These are phyloP conservation scores for Alouatta palliata DNA, from an alignment of 2,113 vertebrate genomes.

Conservation along the genomic window DNA sequence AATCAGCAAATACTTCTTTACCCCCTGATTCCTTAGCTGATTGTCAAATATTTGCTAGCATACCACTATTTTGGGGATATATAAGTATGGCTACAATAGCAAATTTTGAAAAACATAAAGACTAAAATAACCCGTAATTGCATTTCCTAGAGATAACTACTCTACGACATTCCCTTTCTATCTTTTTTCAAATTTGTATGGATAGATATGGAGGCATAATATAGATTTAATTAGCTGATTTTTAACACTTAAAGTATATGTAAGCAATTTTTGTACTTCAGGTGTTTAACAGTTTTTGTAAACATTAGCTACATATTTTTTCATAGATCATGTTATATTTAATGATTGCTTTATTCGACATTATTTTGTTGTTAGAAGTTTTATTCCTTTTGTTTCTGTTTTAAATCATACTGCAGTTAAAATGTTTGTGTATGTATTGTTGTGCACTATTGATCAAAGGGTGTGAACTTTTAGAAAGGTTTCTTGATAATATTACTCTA, in stretches of 20 bases:
- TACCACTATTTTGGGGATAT: not conserved
- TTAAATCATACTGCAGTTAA: constrained; percentile 33
- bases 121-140: not conserved
- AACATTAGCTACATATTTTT: constrained; percentile 8
- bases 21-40: not conserved
- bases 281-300: not conserved
- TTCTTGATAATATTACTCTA: not conserved
- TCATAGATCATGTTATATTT: not conserved
- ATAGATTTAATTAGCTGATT: not conserved
- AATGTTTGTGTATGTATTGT: not conserved
- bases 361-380: not conserved
- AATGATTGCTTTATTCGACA: not conserved
- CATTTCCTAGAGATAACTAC: not conserved
- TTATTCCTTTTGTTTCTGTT: constrained; percentile 8
- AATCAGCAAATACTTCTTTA: not conserved
- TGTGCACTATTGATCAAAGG: not conserved
- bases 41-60: constrained; percentile 10
- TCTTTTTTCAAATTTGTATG: constrained; percentile 10
- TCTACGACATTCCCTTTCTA: not conserved
- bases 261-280: not conserved
- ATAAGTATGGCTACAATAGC: not conserved
- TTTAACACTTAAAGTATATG: not conserved
- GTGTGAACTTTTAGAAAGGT: not conserved
- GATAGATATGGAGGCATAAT: not conserved
- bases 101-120: constrained; percentile 25